Percentiles rank a stretch among this genome's conserved stretches.
Conservation (phyloP, 2,797 vertebrate genomes). For the Lithobates sylvaticus region DNA sequence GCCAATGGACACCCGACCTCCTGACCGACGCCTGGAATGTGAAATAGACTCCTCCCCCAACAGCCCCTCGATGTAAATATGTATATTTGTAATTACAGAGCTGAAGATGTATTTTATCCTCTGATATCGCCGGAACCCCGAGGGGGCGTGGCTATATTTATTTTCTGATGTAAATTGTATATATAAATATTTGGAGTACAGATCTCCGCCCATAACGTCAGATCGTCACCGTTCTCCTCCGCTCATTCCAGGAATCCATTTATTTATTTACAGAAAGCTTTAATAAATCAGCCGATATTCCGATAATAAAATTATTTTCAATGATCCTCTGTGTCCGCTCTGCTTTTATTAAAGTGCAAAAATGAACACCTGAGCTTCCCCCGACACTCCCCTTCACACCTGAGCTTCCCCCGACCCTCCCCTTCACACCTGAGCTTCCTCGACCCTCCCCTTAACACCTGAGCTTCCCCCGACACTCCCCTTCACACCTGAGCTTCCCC, state of each 20-base stretch:
- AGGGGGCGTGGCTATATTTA: not conserved
- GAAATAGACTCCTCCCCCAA: too few relatives aligned
- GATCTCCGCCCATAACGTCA: not conserved
- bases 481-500: too few relatives aligned
- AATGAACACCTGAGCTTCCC: too few relatives aligned
- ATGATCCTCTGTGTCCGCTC: too few relatives aligned
- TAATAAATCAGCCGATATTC: too few relatives aligned
- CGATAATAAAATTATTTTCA: slow-evolving; percentile 15
- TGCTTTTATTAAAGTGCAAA: too few relatives aligned
- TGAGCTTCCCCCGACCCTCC: too few relatives aligned
- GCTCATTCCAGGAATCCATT: not conserved
- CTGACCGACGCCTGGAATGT: not conserved
- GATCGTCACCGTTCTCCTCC: too few relatives aligned
- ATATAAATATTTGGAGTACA: not conserved
- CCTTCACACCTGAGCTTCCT: too few relatives aligned
- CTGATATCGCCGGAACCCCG: not conserved
- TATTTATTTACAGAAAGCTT: not conserved
- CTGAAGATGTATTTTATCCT: not conserved
- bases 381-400: too few relatives aligned
- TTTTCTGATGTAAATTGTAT: slow-evolving; percentile 17
- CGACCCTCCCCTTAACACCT: too few relatives aligned
- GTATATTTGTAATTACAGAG: slow-evolving; percentile 49
- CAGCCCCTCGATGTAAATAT: slow-evolving; percentile 12
- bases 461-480: too few relatives aligned
- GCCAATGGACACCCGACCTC: slow-evolving; percentile 2